Base-by-base conservation (phyloP, 1,140 invertebrate species). In the Eriocheir sinensis region DNA sequence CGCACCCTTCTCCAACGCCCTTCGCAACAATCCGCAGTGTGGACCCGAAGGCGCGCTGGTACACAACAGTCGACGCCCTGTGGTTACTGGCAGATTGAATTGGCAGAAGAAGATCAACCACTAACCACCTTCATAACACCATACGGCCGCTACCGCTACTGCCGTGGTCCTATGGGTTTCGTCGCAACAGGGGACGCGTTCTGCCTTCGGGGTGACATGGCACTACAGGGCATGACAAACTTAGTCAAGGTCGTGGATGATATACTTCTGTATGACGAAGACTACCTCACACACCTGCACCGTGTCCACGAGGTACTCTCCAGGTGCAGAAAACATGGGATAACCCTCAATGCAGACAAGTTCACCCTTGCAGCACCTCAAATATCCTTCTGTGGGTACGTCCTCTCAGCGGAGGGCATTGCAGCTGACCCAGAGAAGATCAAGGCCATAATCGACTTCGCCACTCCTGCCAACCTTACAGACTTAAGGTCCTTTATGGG, bases 1-100 rank as follows among this genome's bases (percentile, higher is more conserved):
- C 92, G 12, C 92, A 93, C 89, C 80, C 86, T 34, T 93, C 92
- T 21, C 85, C 83, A 27, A 94, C 72, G 30, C 41, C 85, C 38
- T 94, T 94, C 15, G 85, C 36, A 38, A 41, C 85, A 36, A 94
- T 91, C 30, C 8, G 85, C 38, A 94, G 85, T 91, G 93, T 94
- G 85, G 40, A 89, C 34, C 93, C 93, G 15, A 80, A 91, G 93
- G 38, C 36, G 21, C 41, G 41, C 27, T 94, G 2, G 21, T 94
- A 12, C 93, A 94, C 93, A 2, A 91, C 40, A 53, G 92, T 93
- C 8, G 34, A 93, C 38, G 30, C 91, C 91, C n/a, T 85, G 32
- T 85, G 81, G 81, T 12, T 85, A 85, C 81, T 12, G 81, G 30
- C 30, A 85, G 38, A 36, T 17, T 3, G 30, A 21, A n/a, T n/a